A percentile compares a stretch with the other conserved stretches of the same genome.
Evolutionary conservation across 2,113 vertebrate species (phyloP).

Genomic region (Acinonyx jubatus): DNA sequence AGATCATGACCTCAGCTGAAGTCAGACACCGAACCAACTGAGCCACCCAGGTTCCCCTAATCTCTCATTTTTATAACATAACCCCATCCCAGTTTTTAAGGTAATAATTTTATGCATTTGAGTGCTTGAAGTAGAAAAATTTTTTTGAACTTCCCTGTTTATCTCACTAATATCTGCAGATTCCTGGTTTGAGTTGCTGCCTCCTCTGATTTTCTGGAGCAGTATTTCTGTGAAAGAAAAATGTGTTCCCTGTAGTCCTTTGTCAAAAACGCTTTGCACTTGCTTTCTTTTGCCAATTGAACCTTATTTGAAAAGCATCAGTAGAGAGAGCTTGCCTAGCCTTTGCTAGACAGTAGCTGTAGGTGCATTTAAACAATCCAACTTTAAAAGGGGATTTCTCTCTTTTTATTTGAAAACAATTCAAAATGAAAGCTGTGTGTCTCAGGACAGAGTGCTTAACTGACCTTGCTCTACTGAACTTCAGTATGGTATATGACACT

Average conservation of each 20-base stretch:
- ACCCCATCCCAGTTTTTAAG: background rate
- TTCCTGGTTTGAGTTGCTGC: conserved; percentile 50
- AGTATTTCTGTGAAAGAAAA: conserved; percentile 69
- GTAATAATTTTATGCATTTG: conserved; percentile 10
- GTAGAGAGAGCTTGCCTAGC: conserved; percentile 66
- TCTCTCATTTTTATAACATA: background rate
- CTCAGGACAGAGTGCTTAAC: conserved; percentile 68
- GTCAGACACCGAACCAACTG: no score
- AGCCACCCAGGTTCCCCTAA: no score
- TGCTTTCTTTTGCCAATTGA: conserved; percentile 73
- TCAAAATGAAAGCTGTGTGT: conserved; percentile 76
- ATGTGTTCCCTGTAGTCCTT: conserved; percentile 70
- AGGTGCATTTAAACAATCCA: conserved; percentile 77
- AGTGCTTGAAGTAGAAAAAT: background rate
- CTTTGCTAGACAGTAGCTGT: conserved; percentile 68
- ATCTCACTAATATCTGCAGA: conserved; percentile 13
- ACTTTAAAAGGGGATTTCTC: conserved; percentile 71
- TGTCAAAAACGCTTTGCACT: conserved; percentile 77
- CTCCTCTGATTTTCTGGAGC: conserved; percentile 63
- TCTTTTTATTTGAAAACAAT: conserved; percentile 80
- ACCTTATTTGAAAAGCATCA: conserved; percentile 76
- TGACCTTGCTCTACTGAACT: conserved; percentile 54
- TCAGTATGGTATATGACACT: conserved; percentile 60
- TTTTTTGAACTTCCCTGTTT: conserved; percentile 42
- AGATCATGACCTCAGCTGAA: no score